A percentile compares a stretch with the other conserved stretches of the same genome.
phyloP scores from a whole-genome alignment of 2,113 vertebrate genomes.

The Ictalurus punctatus region DNA sequence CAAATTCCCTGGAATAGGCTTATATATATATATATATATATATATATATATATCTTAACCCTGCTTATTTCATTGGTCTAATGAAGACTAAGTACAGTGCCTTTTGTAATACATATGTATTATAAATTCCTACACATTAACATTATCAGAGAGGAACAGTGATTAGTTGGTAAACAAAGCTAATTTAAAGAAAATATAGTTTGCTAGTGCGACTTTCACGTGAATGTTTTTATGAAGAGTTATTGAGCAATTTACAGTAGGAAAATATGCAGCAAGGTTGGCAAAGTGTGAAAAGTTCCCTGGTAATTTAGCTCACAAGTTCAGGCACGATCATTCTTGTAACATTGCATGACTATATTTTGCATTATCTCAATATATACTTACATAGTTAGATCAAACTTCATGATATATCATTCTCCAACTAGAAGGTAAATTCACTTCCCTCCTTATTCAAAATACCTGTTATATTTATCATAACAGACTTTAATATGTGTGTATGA shows the following conservation, averaged over 20 bases:
- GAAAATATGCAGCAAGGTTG: neutral
- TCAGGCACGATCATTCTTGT: neutral
- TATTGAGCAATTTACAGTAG: neutral
- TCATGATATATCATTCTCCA: neutral
- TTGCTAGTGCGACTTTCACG: neutral
- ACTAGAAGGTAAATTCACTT: conserved; percentile 6
- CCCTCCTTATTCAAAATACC: neutral
- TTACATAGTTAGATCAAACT: neutral
- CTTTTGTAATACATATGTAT: neutral
- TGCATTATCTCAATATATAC: neutral
- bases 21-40: too few species aligned
- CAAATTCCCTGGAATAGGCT: too few species aligned
- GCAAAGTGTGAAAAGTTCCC: neutral
- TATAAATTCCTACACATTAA: neutral
- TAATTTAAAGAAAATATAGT: neutral
- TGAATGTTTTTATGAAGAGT: neutral
- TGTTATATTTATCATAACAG: conserved; percentile 8
- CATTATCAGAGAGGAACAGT: neutral
- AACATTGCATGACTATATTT: neutral
- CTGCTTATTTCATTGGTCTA: neutral
- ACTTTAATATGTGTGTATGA: neutral
- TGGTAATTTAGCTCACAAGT: neutral
- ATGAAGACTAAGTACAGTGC: neutral
- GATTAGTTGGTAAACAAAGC: neutral
- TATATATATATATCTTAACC: neutral